A percentile compares a stretch with the other conserved stretches of the same genome.
Conservation (phyloP, 1,140 invertebrate species). For the Ceratina australensis region DNA sequence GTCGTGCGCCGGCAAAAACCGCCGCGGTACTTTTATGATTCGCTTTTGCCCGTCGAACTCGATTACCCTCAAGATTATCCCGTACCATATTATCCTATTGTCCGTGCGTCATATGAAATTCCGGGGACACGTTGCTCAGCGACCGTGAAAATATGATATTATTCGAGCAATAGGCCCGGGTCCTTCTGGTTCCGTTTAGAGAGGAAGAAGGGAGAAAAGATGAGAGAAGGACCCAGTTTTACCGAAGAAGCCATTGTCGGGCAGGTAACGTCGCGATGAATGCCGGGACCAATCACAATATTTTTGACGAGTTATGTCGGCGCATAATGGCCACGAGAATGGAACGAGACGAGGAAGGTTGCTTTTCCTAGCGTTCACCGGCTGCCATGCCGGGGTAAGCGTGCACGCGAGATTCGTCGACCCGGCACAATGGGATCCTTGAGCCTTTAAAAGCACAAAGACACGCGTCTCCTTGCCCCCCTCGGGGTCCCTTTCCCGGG, state of each 20-base stretch:
- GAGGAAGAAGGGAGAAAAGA: not conserved
- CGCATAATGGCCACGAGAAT: conserved; percentile 67
- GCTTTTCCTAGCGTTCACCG: conserved; percentile 55
- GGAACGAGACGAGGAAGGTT: not conserved
- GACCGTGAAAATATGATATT: conserved; percentile 65
- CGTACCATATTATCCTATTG: conserved; percentile 40
- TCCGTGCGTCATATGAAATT: conserved; percentile 50
- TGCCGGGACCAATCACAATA: conserved; percentile 78
- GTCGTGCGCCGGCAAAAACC: not conserved
- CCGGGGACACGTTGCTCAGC: conserved; percentile 60
- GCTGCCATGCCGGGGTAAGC: conserved; percentile 36
- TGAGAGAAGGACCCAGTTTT: conserved; percentile 47
- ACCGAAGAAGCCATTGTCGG: conserved; percentile 53
- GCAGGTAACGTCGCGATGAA: conserved; percentile 77
- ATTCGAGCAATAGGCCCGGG: conserved; percentile 35
- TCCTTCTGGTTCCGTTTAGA: not conserved
- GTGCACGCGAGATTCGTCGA: conserved; percentile 23
- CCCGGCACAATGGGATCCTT: conserved; percentile 70
- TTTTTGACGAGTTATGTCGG: conserved; percentile 80
- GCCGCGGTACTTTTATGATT: conserved; percentile 15
- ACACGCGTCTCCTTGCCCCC: conserved; percentile 59
- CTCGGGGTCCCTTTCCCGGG: not conserved
- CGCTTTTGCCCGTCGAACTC: conserved; percentile 42
- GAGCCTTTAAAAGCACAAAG: conserved; percentile 74
- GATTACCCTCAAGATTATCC: conserved; percentile 50